Percentiles rank a stretch among this genome's conserved stretches.
phyloP scores from a whole-genome alignment of 2,888 invertebrate species.

The Amaurobius ferox region DNA sequence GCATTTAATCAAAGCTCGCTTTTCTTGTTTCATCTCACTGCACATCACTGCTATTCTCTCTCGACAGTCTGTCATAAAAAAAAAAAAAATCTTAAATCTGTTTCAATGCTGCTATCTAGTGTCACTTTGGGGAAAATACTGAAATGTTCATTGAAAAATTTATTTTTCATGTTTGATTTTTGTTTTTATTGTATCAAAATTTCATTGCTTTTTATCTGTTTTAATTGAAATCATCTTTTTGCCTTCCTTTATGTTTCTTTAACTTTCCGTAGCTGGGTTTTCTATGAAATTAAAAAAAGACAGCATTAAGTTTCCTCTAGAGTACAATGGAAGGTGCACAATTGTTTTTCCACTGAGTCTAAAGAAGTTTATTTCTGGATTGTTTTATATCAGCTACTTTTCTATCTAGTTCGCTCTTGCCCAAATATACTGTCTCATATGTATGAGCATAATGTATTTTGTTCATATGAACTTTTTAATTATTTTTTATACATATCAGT shows the following conservation, averaged over 20 bases:
- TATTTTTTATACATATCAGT: no score
- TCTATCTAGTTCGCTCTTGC: background rate
- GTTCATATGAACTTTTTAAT: no score
- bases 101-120: no score
- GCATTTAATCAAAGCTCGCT: no score
- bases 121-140: no score
- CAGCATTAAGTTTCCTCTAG: conserved; percentile 6
- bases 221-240: no score
- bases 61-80: no score
- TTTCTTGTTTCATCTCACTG: no score
- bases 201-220: background rate
- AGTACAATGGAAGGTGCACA: background rate
- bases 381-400: conserved; percentile 20
- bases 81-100: no score
- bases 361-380: background rate
- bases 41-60: no score
- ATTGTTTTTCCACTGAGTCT: background rate
- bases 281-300: conserved; percentile 65
- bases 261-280: conserved; percentile 48
- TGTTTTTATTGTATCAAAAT: background rate
- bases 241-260: conserved; percentile 29
- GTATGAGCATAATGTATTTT: no score
- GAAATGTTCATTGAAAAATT: no score
- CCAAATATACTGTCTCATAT: background rate
- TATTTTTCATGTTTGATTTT: background rate